These are phyloP conservation scores for Macrosiphum euphorbiae DNA, from an alignment of 2,888 invertebrate species.

Conservation along the genomic window DNA sequence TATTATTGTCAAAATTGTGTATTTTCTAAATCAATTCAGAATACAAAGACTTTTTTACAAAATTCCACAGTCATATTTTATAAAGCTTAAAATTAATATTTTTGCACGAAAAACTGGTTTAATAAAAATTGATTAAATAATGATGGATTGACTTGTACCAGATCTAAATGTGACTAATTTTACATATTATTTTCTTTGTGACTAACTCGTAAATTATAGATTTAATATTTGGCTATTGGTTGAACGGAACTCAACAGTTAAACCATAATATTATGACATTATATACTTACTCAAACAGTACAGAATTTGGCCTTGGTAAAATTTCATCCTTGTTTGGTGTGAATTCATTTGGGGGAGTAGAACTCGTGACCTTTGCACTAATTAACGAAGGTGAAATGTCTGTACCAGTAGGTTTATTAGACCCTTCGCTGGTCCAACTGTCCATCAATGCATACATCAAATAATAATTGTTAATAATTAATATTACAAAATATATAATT, in stretches of 20 bases:
- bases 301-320: slow-evolving; percentile 47
- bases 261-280: not conserved
- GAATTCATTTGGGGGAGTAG: slow-evolving; percentile 47
- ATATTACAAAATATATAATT: not conserved
- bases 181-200: not conserved
- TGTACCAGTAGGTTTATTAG: slow-evolving; percentile 5
- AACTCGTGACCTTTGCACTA: slow-evolving; percentile 4
- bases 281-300: slow-evolving; percentile 47
- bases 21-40: not conserved
- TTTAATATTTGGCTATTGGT: not conserved
- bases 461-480: not conserved
- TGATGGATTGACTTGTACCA: not conserved
- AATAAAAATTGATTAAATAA: not conserved
- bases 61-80: not conserved
- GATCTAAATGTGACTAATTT: not conserved
- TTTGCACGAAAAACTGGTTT: not conserved
- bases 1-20: not conserved
- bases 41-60: not conserved
- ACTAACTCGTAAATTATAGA: not conserved
- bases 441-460: not conserved
- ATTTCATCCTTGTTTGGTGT: slow-evolving; percentile 14
- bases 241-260: slow-evolving; percentile 31
- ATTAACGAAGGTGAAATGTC: not conserved
- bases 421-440: slow-evolving; percentile 45
- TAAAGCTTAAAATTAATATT: not conserved